Evolutionary conservation across 2,888 invertebrate species (phyloP).

Genomic region (Ormyrus pomaceus): DNA sequence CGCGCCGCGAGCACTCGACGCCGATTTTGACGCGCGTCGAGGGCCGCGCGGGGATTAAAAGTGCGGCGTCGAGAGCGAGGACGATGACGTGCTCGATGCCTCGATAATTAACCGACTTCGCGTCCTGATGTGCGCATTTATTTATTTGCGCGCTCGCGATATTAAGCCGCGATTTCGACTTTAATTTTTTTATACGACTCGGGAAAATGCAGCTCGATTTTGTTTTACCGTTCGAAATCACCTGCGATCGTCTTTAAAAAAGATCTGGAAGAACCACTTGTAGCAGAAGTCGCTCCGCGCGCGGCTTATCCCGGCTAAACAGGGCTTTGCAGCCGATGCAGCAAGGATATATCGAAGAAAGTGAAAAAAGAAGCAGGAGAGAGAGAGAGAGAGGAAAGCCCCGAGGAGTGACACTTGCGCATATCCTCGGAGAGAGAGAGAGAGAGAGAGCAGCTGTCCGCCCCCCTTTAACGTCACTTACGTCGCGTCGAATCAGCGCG

Average conservation of each 20-base stretch:
- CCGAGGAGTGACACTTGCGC: constrained; percentile 35
- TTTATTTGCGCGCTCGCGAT: too few relatives aligned
- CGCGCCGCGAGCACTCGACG: constrained; percentile 27
- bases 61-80: neutral
- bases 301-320: constrained; percentile 46
- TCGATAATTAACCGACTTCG: too few relatives aligned
- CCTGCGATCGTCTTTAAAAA: neutral
- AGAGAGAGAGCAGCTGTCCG: constrained; percentile 30
- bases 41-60: neutral
- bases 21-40: constrained; percentile 18
- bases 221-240: neutral
- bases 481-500: constrained; percentile 41
- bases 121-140: too few relatives aligned
- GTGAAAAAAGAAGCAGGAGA: neutral
- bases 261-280: neutral
- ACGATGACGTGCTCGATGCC: too few relatives aligned
- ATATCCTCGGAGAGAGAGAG: neutral
- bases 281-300: constrained; percentile 55
- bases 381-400: constrained; percentile 12
- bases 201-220: too few relatives aligned
- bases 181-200: too few relatives aligned
- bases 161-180: too few relatives aligned
- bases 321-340: neutral
- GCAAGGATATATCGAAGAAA: neutral
- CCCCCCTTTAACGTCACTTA: constrained; percentile 40